Conservation (phyloP, 2,797 vertebrate genomes). For the Melanotaenia parkinsoni region DNA sequence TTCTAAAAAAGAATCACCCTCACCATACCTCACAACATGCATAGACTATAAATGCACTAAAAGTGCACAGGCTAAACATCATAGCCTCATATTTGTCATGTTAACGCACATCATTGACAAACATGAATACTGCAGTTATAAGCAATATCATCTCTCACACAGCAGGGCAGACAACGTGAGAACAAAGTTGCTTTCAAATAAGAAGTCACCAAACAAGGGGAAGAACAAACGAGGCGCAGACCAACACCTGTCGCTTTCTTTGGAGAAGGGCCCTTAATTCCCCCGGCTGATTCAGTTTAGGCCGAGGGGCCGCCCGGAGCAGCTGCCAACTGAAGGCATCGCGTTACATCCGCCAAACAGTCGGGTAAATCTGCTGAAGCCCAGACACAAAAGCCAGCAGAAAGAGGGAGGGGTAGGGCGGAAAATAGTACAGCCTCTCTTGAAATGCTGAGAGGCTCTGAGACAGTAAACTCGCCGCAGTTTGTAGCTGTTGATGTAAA, state of each 20-base stretch:
- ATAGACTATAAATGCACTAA: background rate
- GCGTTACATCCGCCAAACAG: conserved; percentile 86
- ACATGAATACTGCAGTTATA: background rate
- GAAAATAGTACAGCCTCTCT: background rate
- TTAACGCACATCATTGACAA: fast-evolving
- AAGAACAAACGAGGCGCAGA: conserved; percentile 84
- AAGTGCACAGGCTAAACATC: background rate
- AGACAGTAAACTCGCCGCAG: background rate
- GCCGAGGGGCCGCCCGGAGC: conserved; percentile 81
- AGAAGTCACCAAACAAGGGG: conserved; percentile 69
- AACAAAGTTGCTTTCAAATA: conserved; percentile 67
- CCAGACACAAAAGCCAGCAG: conserved; percentile 33
- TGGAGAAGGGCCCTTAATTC: conserved; percentile 83
- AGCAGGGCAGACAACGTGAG: conserved; percentile 47
- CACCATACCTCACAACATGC: too few species aligned
- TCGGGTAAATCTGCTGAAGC: conserved; percentile 60
- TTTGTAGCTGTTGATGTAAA: background rate
- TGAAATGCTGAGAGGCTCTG: background rate
- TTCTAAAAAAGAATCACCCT: background rate
- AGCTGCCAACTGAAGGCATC: conserved; percentile 90
- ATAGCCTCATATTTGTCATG: background rate
- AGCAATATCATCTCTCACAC: background rate
- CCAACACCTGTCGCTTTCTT: conserved; percentile 92
- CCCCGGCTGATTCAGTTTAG: conserved; percentile 83
- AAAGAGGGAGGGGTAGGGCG: conserved; percentile 35